Evolutionary conservation across 2,113 vertebrate species (phyloP).

Genomic region (Elachura formosa): DNA sequence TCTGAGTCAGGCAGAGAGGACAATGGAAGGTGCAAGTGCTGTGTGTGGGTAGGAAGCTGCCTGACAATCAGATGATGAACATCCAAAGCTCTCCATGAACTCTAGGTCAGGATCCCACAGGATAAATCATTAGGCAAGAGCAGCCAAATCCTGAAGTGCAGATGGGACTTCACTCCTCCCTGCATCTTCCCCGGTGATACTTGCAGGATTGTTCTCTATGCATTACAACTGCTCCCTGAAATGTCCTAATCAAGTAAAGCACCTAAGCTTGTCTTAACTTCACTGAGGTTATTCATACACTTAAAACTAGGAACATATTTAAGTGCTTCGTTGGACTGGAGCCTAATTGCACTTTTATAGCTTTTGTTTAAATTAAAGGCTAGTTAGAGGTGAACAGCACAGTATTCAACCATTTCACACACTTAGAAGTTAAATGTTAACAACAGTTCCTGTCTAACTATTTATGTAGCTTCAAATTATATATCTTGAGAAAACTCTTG

Average conservation of each 20-base stretch:
- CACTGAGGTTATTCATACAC: not conserved
- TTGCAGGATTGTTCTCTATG: not conserved
- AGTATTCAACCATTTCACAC: not conserved
- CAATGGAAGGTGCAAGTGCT: not conserved
- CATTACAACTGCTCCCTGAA: not conserved
- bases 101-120: not conserved
- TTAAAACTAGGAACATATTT: conserved; percentile 13
- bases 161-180: not conserved
- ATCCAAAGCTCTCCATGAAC: not conserved
- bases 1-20: conserved; percentile 2
- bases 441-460: conserved; percentile 3
- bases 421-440: conserved; percentile 20
- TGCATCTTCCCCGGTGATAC: not conserved
- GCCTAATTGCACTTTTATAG: conserved; percentile 41
- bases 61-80: not conserved
- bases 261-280: not conserved
- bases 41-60: not conserved
- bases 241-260: not conserved
- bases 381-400: conserved; percentile 34
- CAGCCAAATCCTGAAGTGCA: not conserved
- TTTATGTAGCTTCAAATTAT: not conserved
- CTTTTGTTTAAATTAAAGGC: conserved; percentile 50
- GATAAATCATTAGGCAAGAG: not conserved
- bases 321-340: conserved; percentile 34
- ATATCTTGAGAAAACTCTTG: not conserved